Conservation (phyloP, 1,140 invertebrate genomes). For the Campoletis sonorensis region DNA sequence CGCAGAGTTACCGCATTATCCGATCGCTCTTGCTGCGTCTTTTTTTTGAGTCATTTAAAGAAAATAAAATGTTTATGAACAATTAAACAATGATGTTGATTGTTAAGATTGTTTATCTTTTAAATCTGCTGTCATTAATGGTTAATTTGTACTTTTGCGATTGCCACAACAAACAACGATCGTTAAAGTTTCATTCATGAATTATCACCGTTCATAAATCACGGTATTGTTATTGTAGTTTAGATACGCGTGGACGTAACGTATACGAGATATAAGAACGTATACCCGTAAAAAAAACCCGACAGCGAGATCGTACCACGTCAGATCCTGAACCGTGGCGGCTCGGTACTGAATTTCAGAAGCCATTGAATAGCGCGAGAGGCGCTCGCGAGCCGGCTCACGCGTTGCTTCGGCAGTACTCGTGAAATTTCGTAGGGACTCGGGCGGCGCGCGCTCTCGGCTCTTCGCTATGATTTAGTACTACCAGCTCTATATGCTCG, state of each 20-base stretch:
- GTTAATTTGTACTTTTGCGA: background rate
- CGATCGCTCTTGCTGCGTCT: background rate
- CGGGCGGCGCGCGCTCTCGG: slow-evolving; percentile 49
- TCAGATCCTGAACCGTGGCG: slow-evolving; percentile 69
- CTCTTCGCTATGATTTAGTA: slow-evolving; percentile 43
- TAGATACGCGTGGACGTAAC: background rate
- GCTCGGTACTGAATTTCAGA: slow-evolving; percentile 73
- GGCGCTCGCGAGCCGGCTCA: slow-evolving; percentile 55
- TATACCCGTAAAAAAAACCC: slow-evolving; percentile 8
- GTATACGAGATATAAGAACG: background rate
- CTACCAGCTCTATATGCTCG: background rate
- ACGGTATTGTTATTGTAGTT: background rate
- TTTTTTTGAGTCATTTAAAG: no score
- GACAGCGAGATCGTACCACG: slow-evolving; percentile 47
- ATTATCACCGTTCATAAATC: background rate
- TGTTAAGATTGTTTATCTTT: no score
- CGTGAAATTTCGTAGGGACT: slow-evolving; percentile 54
- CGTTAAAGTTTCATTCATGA: background rate
- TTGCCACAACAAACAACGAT: background rate
- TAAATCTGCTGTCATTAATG: background rate
- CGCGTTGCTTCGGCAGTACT: slow-evolving; percentile 56
- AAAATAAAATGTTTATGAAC: background rate
- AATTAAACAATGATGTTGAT: background rate
- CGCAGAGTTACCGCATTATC: background rate
- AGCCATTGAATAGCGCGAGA: slow-evolving; percentile 67